A percentile compares a stretch with the other conserved stretches of the same genome.
Evolutionary conservation across 1,140 invertebrate species (phyloP).

Genomic region (Acyrthosiphon pisum): DNA sequence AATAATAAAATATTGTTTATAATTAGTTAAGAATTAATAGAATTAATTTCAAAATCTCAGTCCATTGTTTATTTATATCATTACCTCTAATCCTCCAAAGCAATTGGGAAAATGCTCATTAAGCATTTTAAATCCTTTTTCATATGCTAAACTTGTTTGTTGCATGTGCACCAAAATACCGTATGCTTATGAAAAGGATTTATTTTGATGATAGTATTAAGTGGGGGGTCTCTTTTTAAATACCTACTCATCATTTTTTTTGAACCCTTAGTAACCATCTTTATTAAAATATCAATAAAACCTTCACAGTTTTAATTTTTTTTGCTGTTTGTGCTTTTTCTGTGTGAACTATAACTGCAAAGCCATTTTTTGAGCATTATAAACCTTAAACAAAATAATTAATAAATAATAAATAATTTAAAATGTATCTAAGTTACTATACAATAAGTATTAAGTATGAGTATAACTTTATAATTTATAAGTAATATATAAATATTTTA

Average conservation of each 20-base stretch:
- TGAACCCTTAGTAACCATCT: background rate
- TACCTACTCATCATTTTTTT: slow-evolving; percentile 10
- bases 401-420: slow-evolving; percentile 13
- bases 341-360: slow-evolving; percentile 23
- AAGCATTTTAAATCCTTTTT: slow-evolving; percentile 27
- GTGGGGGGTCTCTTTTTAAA: background rate
- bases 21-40: background rate
- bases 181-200: slow-evolving; percentile 21
- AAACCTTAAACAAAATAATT: background rate
- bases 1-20: background rate
- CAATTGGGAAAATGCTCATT: background rate
- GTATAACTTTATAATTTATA: no score
- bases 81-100: slow-evolving; percentile 23
- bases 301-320: background rate
- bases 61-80: background rate
- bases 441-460: no score
- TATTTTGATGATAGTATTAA: background rate
- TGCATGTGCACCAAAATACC: background rate
- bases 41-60: background rate
- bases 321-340: background rate
- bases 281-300: background rate
- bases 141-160: slow-evolving; percentile 31
- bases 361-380: background rate
- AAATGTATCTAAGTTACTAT: background rate
- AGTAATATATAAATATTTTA: no score